Evolutionary conservation across 1,140 invertebrate genomes (phyloP).

Genomic region (Chionoecetes opilio): DNA sequence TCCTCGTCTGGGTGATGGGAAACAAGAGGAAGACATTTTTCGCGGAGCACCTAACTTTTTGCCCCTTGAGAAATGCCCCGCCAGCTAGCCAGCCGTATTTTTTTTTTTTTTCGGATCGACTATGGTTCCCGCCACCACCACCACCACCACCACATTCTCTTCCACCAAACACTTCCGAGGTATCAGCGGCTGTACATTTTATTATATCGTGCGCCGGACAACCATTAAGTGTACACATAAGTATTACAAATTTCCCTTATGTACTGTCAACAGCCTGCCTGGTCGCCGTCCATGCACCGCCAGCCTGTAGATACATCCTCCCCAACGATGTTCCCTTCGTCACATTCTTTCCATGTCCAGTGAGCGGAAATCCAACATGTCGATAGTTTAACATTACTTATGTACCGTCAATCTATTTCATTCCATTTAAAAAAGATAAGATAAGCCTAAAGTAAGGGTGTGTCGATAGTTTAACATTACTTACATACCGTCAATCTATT

Average conservation of each 20-base stretch:
- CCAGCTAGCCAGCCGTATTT: too few species aligned
- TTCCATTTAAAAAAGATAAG: too few species aligned
- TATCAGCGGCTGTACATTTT: not conserved
- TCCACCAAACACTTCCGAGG: not conserved
- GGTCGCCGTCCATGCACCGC: not conserved
- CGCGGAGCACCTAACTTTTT: not conserved
- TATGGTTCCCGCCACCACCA: not conserved
- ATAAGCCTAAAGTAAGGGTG: too few species aligned
- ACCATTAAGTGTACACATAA: not conserved
- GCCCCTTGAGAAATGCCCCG: not conserved
- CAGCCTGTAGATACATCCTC: not conserved
- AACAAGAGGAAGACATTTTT: conserved; percentile 1
- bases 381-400: too few species aligned
- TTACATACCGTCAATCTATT: too few species aligned
- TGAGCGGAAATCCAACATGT: too few species aligned
- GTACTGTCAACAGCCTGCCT: not conserved
- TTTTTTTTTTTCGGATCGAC: not conserved
- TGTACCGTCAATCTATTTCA: too few species aligned
- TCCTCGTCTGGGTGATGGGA: not conserved
- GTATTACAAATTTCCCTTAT: not conserved
- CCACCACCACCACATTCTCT: not conserved
- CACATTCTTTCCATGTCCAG: too few species aligned
- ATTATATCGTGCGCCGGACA: not conserved
- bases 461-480: too few species aligned
- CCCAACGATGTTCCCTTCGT: not conserved